Evolutionary conservation across 1,140 invertebrate species (phyloP), one percentile per base, ranked within the genome.

Genomic region (Cepaea nemoralis): DNA sequence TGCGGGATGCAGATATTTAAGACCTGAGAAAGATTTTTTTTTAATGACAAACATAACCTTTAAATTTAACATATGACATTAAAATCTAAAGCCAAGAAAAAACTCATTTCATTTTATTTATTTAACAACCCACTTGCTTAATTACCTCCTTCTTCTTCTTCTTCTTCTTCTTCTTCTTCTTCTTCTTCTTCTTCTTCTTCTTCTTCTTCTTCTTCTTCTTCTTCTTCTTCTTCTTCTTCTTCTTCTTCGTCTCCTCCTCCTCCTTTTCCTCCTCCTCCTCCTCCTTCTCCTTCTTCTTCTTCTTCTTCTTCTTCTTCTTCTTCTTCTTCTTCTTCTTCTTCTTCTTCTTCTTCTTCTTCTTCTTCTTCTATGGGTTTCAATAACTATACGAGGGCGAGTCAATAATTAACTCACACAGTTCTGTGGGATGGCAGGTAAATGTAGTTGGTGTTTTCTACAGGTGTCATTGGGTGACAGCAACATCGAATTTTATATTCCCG

Each of bases 261-360:
- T n/a, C n/a, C n/a, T n/a, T n/a, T n/a, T 16, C 50, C 73, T 76
- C 39, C 16, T 31, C 50, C 39, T 42, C 76, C 55, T 31, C 55
- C 76, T 77, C 50, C 35, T 55, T 77, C 31, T 77, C 76, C 35
- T 31, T 77, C 55, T 63, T 66, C 55, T 63, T 22, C 35, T 33
- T 63, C 48, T 77, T 40, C 66, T 31, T 59, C 76, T 77, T 55
- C 66, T 55, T 63, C 12, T 63, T 40, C 31, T 16, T 77, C 55
- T 24, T 12, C 27, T 33, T 40, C 33, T 40, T 31, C 66, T 55
- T 63, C 48, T 77, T 55, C 37, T 31, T 77, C 48, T 63, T 31
- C 66, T 55, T 40, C 48, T 59, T 55, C 31, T 31, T 63, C 76
- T 40, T 31, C 22, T 33, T 63, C 48, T 77, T 33, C 66, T 31